Conservation (phyloP, 2,113 vertebrate species). For the Heterochromis multidens region DNA sequence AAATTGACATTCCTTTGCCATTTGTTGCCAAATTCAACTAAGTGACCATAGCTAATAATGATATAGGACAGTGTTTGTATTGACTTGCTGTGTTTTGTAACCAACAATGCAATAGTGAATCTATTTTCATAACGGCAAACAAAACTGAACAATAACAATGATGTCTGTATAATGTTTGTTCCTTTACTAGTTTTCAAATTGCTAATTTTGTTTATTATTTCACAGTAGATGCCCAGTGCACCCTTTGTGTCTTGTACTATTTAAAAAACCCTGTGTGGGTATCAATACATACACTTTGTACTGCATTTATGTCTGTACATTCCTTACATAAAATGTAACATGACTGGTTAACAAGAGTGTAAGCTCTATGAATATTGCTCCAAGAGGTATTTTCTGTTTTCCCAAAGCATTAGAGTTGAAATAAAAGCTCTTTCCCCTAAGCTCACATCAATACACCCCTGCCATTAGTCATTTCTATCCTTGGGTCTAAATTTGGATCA, state of each 20-base stretch:
- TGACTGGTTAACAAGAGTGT: not conserved
- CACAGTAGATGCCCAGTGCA: not conserved
- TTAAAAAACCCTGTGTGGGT: slow-evolving; percentile 40
- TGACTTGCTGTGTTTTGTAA: slow-evolving; percentile 8
- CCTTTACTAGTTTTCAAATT: slow-evolving; percentile 26
- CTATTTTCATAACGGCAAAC: not conserved
- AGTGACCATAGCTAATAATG: slow-evolving; percentile 23
- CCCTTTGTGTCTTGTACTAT: slow-evolving; percentile 60
- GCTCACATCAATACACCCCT: not conserved
- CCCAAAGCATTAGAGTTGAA: not conserved
- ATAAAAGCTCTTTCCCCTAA: not conserved
- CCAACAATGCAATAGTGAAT: slow-evolving; percentile 4
- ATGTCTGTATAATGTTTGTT: slow-evolving; percentile 7
- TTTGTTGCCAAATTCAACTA: slow-evolving; percentile 68
- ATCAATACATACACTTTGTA: slow-evolving; percentile 69
- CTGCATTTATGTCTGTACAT: slow-evolving; percentile 26
- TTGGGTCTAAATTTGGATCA: slow-evolving; percentile 27
- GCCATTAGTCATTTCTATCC: not conserved
- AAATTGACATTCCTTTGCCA: slow-evolving; percentile 78
- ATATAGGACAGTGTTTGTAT: slow-evolving; percentile 5
- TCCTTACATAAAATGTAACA: not conserved
- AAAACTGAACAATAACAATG: slow-evolving; percentile 1
- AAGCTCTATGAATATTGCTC: not conserved
- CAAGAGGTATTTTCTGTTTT: not conserved
- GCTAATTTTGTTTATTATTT: slow-evolving; percentile 51